Conservation (phyloP, 2,888 invertebrate genomes). For the Lasioglossum calceatum region DNA sequence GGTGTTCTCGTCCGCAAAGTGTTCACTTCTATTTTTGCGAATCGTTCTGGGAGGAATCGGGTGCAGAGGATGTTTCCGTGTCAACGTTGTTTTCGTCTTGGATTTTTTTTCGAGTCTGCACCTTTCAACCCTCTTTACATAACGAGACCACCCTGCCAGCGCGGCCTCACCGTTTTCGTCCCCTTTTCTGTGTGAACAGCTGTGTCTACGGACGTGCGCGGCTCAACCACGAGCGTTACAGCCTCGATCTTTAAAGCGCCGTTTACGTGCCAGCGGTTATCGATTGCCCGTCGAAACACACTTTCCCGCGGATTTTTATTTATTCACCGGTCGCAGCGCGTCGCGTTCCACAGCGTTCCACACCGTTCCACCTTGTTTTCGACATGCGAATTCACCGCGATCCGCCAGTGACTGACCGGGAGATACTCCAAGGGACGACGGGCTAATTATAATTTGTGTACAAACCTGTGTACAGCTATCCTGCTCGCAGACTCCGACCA, state of each 20-base stretch:
- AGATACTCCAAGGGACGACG: not conserved
- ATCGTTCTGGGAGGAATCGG: not conserved
- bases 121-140: constrained; percentile 41
- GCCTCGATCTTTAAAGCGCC: constrained; percentile 34
- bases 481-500: not conserved
- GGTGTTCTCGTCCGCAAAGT: not conserved
- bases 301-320: constrained; percentile 58
- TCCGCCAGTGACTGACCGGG: not conserved
- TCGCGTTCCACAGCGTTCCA: constrained; percentile 6
- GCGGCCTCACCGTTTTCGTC: constrained; percentile 9
- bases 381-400: not conserved
- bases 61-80: not conserved
- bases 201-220: constrained; percentile 5
- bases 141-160: constrained; percentile 23
- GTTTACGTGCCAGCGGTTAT: constrained; percentile 45
- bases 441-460: constrained; percentile 6
- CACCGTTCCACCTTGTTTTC: not conserved
- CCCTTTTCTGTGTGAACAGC: constrained; percentile 24
- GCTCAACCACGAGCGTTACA: constrained; percentile 3
- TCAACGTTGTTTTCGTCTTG: not conserved
- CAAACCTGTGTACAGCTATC: not conserved
- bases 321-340: constrained; percentile 50
- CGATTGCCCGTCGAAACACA: constrained; percentile 62
- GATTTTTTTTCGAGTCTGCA: constrained; percentile 39
- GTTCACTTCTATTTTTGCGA: not conserved